These are phyloP conservation scores for Choloepus hoffmanni DNA, from an alignment of 2,113 vertebrate genomes.

Conservation along the genomic window DNA sequence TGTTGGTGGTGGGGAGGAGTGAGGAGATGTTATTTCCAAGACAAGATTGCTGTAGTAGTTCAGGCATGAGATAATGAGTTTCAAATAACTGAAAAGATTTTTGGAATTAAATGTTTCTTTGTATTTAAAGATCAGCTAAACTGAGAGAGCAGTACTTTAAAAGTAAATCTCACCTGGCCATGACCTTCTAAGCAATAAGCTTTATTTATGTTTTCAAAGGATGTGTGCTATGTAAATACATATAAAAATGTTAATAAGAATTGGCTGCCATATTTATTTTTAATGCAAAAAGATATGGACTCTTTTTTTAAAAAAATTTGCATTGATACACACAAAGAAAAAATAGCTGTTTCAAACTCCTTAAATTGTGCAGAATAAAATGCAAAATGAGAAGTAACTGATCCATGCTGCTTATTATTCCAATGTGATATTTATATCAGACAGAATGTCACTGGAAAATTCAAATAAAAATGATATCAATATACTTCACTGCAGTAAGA, in stretches of 20 bases:
- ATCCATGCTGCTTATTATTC: not conserved
- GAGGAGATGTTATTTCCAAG: not conserved
- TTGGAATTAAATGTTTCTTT: not conserved
- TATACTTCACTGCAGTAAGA: not conserved
- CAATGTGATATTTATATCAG: not conserved
- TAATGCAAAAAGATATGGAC: not conserved
- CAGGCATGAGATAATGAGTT: not conserved
- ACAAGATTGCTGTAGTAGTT: not conserved
- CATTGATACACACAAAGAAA: not conserved
- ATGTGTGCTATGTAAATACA: constrained; percentile 34
- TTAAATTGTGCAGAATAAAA: not conserved
- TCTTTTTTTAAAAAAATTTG: not conserved
- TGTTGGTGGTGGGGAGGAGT: fast-evolving
- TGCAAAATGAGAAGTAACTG: not conserved
- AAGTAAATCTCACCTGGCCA: not conserved
- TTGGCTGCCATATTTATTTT: not conserved
- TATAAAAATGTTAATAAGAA: not conserved
- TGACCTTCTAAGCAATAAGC: not conserved
- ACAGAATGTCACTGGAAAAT: not conserved
- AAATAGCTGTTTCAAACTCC: not conserved
- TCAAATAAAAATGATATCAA: not conserved
- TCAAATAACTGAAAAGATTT: not conserved
- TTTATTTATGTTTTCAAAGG: constrained; percentile 23
- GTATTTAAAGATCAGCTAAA: not conserved
- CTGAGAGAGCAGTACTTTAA: not conserved